Evolutionary conservation across 2,113 vertebrate genomes (phyloP), one percentile per base, ranked within the genome.

Genomic region (Entomyzon cyanotis): DNA sequence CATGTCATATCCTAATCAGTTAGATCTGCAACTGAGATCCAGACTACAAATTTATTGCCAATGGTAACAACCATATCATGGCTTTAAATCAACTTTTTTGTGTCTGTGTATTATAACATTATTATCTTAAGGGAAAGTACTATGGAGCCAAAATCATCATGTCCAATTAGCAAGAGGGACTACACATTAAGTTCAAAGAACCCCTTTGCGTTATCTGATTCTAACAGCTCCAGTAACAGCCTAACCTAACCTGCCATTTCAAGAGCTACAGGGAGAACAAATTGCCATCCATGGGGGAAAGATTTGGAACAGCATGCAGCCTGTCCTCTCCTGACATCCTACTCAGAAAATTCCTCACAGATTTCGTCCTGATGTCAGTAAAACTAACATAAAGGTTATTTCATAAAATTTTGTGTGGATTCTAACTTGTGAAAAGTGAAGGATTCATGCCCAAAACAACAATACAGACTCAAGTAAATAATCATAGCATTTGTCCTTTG

Each of bases 341-440:
- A 80, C 58, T 97, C 96, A 97, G 97, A 91, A 95, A 91, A 97
- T 97, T 97, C 85, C 82, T 94, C 44, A 53, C 80, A 81, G 44
- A 90, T 90, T 92, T 90, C 59, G 65, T 92, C 93, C 81, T 85
- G 65, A 94, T 96, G 90, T 93, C 87, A 93, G 50, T 58, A 77
- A 95, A 95, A 86, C 49, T 46, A 90, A 86, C 65, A 78, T 75
- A 60, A 94, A 92, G 46, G 90, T 65, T 96, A 91, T 95, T 95
- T 97, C 52, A 93, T 75, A 75, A 97, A 91, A 79, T 82, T 90
- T 58, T 76, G 19, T 71, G 44, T 85, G 42, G 46, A 62, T 89
- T 94, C 81, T 95, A 94, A 41, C 53, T 97, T 78, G 49, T 83
- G 74, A 93, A 92, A 96, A 88, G 27, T 39, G 14, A 95, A 95